Base-by-base conservation (phyloP, 2,888 invertebrate species). In the Drosophila ustulata region DNA sequence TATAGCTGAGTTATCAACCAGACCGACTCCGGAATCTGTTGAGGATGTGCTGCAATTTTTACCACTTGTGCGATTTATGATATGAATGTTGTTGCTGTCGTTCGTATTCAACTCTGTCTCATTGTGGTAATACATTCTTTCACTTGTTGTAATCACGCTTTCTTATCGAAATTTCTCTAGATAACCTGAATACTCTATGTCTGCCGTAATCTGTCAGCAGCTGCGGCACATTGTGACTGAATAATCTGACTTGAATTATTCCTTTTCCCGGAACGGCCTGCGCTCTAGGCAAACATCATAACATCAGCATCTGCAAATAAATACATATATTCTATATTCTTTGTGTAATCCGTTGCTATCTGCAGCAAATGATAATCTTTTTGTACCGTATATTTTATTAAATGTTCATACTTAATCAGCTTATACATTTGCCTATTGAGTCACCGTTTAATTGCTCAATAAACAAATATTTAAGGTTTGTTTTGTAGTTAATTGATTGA, bases 21-120 rank as follows among this genome's bases (percentile, higher is more conserved):
- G 75, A 64, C 89, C 84, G 37, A 92, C 90, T 37, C 91, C 92
- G 13, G 91, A 92, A 78, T 92, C 92, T 62, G 90, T 88, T 50
- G 91, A 91, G 30, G 90, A 89, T 67, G 91, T 87, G 70, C 91
- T 90, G 75, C 89, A 81, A 59, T 86, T 86, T 55, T 84, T 84
- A 43, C 78, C 81, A 39, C 75, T 80, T 11, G 75, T 61, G 50
- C 83, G 58, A 51, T 83, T 86, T 56, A 66, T 75, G 25, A 69
- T 72, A 30, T 80, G 78, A 32, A 63, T 52, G 41, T 71, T 82
- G 26, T 61, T 61, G 53, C 51, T 62, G 53, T 62, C 57, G 55
- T 46, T 67, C 63, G 71, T 68, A 59, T 64, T 86, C 59, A 83
- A 58, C 72, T 89, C 87, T 68, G 75, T 80, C 46, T 80, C 76